phyloP scores from a whole-genome alignment of 2,888 invertebrate species.

The Conops quadrifasciatus region DNA sequence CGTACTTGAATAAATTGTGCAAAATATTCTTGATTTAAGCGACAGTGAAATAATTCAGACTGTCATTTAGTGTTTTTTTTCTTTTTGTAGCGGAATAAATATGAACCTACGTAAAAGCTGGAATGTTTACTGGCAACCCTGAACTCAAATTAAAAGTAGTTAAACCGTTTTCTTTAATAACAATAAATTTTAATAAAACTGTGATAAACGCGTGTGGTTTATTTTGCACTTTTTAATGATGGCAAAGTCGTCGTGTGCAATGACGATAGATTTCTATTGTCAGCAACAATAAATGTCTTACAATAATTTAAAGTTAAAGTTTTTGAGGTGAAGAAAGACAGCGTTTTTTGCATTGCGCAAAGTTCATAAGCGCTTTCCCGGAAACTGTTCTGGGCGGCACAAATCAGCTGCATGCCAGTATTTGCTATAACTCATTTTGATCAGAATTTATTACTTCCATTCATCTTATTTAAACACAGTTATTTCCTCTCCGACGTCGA shows the following conservation, averaged over 20 bases:
- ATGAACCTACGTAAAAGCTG: not conserved
- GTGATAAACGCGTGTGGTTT: too few relatives aligned
- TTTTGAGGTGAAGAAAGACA: not conserved
- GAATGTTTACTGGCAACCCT: not conserved
- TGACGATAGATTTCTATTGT: not conserved
- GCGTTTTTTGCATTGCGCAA: too few relatives aligned
- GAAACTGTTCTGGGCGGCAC: too few relatives aligned
- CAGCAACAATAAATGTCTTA: too few relatives aligned
- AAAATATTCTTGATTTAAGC: slow-evolving; percentile 30
- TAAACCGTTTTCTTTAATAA: slow-evolving; percentile 37
- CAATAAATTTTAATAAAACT: slow-evolving; percentile 60
- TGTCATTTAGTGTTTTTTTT: slow-evolving; percentile 6
- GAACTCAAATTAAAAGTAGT: slow-evolving; percentile 18
- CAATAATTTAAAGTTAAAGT: too few relatives aligned
- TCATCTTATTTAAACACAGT: too few relatives aligned
- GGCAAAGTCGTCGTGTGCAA: slow-evolving; percentile 48
- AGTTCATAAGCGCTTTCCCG: too few relatives aligned
- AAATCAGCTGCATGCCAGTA: too few relatives aligned
- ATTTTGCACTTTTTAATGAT: too few relatives aligned
- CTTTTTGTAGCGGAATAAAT: not conserved
- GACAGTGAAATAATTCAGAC: slow-evolving; percentile 6
- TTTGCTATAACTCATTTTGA: too few relatives aligned
- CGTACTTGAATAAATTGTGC: slow-evolving; percentile 28
- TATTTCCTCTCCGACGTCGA: too few relatives aligned
- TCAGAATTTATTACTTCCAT: too few relatives aligned